phyloP scores from a whole-genome alignment of 2,113 vertebrate genomes.

The Chlamydotis undulata region DNA sequence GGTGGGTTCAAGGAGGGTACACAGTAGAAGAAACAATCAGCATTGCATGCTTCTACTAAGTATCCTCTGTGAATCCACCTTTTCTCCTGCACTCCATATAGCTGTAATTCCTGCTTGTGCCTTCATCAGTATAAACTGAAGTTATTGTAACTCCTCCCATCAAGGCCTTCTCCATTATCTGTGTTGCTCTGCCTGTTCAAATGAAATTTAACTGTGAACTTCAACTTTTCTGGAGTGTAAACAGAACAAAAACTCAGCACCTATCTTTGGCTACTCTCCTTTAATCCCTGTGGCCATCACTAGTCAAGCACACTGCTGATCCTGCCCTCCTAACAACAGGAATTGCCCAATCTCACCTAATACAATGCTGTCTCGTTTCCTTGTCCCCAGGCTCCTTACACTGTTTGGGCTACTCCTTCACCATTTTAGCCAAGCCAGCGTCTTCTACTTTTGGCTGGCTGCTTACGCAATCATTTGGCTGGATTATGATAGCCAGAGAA shows the following conservation, averaged over 20 bases:
- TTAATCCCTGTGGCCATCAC: neutral
- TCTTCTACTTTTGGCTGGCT: neutral
- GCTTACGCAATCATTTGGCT: neutral
- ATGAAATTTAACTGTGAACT: neutral
- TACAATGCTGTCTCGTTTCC: neutral
- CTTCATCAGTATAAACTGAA: neutral
- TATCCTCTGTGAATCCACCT: fast-evolving
- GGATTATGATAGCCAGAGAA: neutral
- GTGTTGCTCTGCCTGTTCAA: neutral
- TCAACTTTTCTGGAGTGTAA: neutral
- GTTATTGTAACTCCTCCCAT: neutral
- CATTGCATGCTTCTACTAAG: neutral
- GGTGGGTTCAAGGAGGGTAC: neutral
- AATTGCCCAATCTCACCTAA: neutral
- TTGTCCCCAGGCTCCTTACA: neutral
- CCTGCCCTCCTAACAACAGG: neutral
- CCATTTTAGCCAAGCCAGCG: neutral
- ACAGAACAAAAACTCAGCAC: neutral
- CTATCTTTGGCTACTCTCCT: neutral
- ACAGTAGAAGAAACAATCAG: neutral
- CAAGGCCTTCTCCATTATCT: neutral
- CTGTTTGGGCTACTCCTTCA: neutral
- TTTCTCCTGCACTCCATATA: neutral
- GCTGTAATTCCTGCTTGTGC: neutral
- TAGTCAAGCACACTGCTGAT: neutral